Evolutionary conservation across 2,888 invertebrate species (phyloP).

Genomic region (Gandaritis pyraliata): DNA sequence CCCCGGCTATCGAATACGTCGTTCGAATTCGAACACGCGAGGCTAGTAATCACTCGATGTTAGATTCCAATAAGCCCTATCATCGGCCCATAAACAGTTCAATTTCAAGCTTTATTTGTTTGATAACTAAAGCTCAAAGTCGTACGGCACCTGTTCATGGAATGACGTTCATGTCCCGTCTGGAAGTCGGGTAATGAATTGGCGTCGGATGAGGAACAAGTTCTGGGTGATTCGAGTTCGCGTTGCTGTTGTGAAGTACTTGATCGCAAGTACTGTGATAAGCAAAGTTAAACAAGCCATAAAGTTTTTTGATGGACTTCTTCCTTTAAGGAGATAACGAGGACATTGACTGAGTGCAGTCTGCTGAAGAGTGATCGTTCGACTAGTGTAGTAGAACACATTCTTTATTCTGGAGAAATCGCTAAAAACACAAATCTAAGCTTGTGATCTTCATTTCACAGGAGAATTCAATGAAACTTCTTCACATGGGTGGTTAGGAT

Average conservation of each 20-base stretch:
- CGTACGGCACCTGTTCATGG: conserved; percentile 29
- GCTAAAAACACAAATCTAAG: too few species aligned
- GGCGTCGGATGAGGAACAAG: conserved; percentile 73
- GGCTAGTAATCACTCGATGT: conserved; percentile 82
- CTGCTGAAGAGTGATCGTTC: neutral
- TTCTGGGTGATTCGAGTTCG: conserved; percentile 69
- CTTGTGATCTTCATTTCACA: conserved; percentile 48
- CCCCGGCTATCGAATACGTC: conserved; percentile 59
- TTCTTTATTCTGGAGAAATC: too few species aligned
- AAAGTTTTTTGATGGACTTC: conserved; percentile 33
- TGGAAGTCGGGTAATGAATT: conserved; percentile 80
- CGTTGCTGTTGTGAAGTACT: conserved; percentile 53
- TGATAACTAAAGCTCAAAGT: conserved; percentile 42
- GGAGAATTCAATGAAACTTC: conserved; percentile 94
- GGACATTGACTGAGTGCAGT: conserved; percentile 1
- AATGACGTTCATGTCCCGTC: conserved; percentile 71
- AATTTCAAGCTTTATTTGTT: conserved; percentile 49
- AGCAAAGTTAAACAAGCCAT: conserved; percentile 35
- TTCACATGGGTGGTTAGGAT: conserved; percentile 90
- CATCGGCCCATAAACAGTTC: conserved; percentile 43
- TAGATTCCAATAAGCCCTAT: conserved; percentile 76
- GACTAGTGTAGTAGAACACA: too few species aligned
- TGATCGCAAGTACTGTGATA: conserved; percentile 48
- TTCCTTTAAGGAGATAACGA: conserved; percentile 12
- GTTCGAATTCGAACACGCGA: conserved; percentile 67